phyloP scores from a whole-genome alignment of 2,113 vertebrate species.

The Ptilorrhoa leucosticta region DNA sequence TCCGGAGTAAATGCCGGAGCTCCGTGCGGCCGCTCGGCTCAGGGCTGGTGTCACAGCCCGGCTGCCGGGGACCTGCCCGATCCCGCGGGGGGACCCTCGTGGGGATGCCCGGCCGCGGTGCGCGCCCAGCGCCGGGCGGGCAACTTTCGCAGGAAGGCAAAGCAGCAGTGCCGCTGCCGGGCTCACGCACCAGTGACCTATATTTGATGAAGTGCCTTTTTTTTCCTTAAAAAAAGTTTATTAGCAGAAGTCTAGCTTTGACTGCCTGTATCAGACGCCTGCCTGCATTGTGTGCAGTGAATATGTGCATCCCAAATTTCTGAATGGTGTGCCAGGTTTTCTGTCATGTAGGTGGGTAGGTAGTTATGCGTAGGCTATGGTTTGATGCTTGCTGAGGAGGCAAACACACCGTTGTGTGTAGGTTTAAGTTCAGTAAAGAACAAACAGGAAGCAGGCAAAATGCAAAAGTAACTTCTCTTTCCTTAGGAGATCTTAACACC shows the following conservation, averaged over 20 bases:
- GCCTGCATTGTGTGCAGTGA: background rate
- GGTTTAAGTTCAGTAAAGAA: background rate
- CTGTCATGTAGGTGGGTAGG: background rate
- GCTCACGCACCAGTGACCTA: background rate
- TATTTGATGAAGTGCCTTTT: background rate
- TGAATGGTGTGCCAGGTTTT: background rate
- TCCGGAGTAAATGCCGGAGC: background rate
- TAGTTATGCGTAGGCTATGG: background rate
- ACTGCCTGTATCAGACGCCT: background rate
- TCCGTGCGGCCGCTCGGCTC: background rate
- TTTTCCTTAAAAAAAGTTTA: background rate
- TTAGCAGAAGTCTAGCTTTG: background rate
- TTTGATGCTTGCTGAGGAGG: background rate
- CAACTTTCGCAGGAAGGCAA: background rate
- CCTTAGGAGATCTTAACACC: background rate
- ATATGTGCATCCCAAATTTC: background rate
- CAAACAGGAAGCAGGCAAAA: slow-evolving; percentile 20
- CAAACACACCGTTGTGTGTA: background rate
- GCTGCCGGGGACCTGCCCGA: background rate
- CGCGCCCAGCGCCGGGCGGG: background rate
- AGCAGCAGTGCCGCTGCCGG: background rate
- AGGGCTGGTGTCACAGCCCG: background rate
- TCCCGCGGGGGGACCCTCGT: background rate
- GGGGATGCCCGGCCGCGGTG: background rate
- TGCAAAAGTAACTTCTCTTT: background rate